Percentiles rank a stretch among this genome's conserved stretches.
Evolutionary conservation across 2,113 vertebrate species (phyloP).

Genomic region (Xenopus borealis): DNA sequence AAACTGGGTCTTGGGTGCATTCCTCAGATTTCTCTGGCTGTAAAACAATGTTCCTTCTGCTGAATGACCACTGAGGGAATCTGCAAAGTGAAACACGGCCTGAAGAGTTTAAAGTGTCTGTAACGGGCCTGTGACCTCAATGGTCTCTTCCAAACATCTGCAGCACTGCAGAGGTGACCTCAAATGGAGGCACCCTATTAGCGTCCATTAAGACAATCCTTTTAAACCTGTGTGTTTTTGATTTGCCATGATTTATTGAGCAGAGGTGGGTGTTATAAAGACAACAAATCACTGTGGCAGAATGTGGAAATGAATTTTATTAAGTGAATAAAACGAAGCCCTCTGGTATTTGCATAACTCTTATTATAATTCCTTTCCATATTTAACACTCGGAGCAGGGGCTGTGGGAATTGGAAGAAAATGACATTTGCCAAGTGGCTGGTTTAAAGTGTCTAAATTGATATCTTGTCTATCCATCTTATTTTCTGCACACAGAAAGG

Average conservation of each 20-base stretch:
- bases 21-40: conserved; percentile 63
- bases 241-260: conserved; percentile 61
- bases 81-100: conserved; percentile 45
- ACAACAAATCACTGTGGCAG: conserved; percentile 59
- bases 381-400: conserved; percentile 47
- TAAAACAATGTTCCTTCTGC: conserved; percentile 63
- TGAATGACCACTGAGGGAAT: conserved; percentile 58
- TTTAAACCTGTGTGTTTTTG: conserved; percentile 54
- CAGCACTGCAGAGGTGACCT: conserved; percentile 1
- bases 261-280: conserved; percentile 59
- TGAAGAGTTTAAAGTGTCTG: conserved; percentile 52
- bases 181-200: conserved; percentile 49
- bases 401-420: conserved; percentile 56
- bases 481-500: conserved; percentile 14
- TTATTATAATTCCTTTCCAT: conserved; percentile 53
- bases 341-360: conserved; percentile 52
- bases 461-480: conserved; percentile 51
- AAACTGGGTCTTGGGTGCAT: conserved; percentile 65
- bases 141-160: not conserved
- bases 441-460: conserved; percentile 49
- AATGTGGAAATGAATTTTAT: conserved; percentile 59
- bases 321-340: conserved; percentile 46
- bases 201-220: conserved; percentile 48
- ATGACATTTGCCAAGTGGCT: conserved; percentile 53
- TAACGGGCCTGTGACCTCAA: conserved; percentile 52